These are phyloP conservation scores for Melanotaenia duboulayi DNA, from an alignment of 2,113 vertebrate genomes.

Conservation along the genomic window DNA sequence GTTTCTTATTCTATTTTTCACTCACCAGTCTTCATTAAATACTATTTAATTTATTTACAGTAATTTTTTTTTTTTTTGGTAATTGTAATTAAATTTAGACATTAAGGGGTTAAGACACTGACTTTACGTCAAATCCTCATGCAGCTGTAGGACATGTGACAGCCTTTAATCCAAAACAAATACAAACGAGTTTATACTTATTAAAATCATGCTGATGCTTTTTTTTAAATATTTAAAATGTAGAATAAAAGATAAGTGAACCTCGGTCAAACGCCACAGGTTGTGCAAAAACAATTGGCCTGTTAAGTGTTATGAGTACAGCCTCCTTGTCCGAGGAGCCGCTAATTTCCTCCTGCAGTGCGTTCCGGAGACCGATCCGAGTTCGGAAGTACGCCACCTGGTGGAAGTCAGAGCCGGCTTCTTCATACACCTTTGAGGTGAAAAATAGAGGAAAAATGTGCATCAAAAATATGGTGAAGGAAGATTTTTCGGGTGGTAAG, in stretches of 20 bases:
- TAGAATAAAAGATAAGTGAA: constrained; percentile 51
- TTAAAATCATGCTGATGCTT: background rate
- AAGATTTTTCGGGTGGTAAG: too few relatives aligned
- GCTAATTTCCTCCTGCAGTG: constrained; percentile 96
- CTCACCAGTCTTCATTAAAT: too few relatives aligned
- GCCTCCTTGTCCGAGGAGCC: constrained; percentile 96
- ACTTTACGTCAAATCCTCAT: background rate
- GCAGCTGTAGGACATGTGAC: too few relatives aligned
- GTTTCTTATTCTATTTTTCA: too few relatives aligned
- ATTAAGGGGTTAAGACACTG: too few relatives aligned
- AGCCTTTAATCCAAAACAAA: too few relatives aligned
- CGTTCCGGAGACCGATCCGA: constrained; percentile 95
- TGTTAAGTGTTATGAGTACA: constrained; percentile 96
- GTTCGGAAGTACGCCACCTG: constrained; percentile 99
- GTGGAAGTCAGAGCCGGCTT: constrained; percentile 98
- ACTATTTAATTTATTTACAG: too few relatives aligned
- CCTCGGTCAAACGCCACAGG: constrained; percentile 98
- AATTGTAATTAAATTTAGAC: too few relatives aligned
- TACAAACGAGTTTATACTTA: too few relatives aligned
- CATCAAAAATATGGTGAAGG: too few relatives aligned
- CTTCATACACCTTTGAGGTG: constrained; percentile 93
- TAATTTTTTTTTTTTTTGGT: too few relatives aligned
- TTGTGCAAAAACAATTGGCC: constrained; percentile 97
- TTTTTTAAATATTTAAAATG: background rate
- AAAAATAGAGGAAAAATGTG: too few relatives aligned